Evolutionary conservation across 92 coral and sea anemone species (phyloP).

Genomic region (Epizoanthus fatuus): DNA sequence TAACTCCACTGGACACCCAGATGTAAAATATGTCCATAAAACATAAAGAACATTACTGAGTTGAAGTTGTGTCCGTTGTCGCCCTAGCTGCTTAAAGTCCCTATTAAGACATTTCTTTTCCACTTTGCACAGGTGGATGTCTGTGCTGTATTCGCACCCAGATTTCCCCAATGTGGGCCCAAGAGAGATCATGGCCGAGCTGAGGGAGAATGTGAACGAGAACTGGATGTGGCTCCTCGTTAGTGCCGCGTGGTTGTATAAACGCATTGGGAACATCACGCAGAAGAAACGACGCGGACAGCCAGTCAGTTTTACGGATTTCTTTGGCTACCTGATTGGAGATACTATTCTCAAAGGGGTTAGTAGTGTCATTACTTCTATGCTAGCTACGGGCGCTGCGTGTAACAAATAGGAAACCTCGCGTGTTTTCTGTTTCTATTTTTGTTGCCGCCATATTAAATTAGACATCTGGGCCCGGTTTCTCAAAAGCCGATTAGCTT

Average conservation of each 20-base stretch:
- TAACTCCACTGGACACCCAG: too few species aligned
- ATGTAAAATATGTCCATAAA: too few species aligned
- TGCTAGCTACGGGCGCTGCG: too few species aligned
- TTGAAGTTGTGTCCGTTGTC: too few species aligned
- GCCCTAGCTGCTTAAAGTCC: too few species aligned
- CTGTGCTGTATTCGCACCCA: slow-evolving; percentile 45
- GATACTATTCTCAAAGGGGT: slow-evolving; percentile 62
- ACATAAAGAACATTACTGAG: too few species aligned
- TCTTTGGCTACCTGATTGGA: slow-evolving; percentile 61
- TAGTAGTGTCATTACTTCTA: not conserved
- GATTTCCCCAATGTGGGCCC: slow-evolving; percentile 13
- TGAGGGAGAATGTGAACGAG: slow-evolving; percentile 10
- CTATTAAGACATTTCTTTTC: too few species aligned
- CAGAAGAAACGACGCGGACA: slow-evolving; percentile 42
- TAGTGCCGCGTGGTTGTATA: slow-evolving; percentile 11
- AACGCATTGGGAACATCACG: slow-evolving; percentile 20
- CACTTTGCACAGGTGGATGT: slow-evolving; percentile 24
- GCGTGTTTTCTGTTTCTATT: not conserved
- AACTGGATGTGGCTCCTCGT: slow-evolving; percentile 46
- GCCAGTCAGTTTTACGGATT: slow-evolving; percentile 58
- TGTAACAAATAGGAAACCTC: not conserved
- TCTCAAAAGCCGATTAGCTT: too few species aligned
- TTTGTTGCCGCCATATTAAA: not conserved
- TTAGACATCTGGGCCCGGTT: not conserved
- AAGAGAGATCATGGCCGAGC: not conserved